phyloP scores from a whole-genome alignment of 2,113 vertebrate genomes.

The Rallus limicola region DNA sequence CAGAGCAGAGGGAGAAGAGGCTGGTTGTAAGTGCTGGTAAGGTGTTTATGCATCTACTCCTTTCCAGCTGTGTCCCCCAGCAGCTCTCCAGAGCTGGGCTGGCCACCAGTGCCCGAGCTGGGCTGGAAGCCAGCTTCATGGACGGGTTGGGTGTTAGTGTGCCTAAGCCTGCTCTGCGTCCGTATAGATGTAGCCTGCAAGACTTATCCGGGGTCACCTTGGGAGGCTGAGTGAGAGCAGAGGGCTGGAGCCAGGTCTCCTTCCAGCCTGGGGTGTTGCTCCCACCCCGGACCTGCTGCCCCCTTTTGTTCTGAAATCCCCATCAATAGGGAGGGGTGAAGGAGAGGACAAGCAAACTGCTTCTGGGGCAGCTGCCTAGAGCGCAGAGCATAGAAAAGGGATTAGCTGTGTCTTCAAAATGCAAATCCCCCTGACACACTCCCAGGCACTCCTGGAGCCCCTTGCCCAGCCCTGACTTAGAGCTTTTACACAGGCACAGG shows the following conservation, averaged over 20 bases:
- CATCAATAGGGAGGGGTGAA: neutral
- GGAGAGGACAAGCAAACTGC: neutral
- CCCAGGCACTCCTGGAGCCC: neutral
- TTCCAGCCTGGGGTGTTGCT: fast-evolving
- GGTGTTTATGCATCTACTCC: neutral
- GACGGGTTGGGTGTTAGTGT: neutral
- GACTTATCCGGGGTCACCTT: neutral
- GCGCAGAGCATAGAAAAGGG: conserved; percentile 30
- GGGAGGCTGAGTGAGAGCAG: neutral
- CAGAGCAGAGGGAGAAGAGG: neutral
- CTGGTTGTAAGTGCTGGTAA: neutral
- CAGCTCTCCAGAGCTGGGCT: neutral
- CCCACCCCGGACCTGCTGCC: neutral
- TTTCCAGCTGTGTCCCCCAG: neutral
- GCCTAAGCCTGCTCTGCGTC: neutral
- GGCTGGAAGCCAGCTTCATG: neutral
- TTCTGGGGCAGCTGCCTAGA: conserved; percentile 53
- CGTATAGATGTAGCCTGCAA: neutral
- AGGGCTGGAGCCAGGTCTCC: neutral
- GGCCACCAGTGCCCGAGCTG: neutral
- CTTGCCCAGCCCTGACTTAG: conserved; percentile 9
- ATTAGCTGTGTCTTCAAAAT: conserved; percentile 46
- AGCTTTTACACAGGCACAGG: neutral
- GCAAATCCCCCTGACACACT: conserved; percentile 60
- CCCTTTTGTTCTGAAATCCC: conserved; percentile 29